Evolutionary conservation across 1,140 invertebrate species (phyloP).

Genomic region (Catajapyx aquilonaris): DNA sequence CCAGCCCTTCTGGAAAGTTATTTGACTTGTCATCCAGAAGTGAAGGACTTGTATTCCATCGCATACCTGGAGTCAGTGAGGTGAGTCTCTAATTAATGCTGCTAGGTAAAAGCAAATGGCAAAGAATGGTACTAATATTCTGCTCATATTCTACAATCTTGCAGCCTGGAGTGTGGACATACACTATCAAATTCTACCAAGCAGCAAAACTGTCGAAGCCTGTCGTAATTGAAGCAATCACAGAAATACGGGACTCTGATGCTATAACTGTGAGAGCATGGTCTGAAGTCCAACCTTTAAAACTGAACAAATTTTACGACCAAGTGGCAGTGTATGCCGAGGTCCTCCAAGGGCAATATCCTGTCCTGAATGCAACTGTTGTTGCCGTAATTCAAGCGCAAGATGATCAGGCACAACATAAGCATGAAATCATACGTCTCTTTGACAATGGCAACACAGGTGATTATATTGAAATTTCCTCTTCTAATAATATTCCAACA

Average conservation of each 20-base stretch:
- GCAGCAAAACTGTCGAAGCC: conserved; percentile 10
- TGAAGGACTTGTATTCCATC: conserved; percentile 11
- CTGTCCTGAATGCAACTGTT: conserved; percentile 13
- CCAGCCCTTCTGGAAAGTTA: conserved; percentile 13
- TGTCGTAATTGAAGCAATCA: conserved; percentile 13
- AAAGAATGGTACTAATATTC: no score
- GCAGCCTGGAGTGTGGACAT: conserved; percentile 13
- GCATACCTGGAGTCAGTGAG: conserved; percentile 11
- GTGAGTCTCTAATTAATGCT: no score
- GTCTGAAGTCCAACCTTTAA: conserved; percentile 9
- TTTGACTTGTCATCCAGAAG: conserved; percentile 13
- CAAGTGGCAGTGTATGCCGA: conserved; percentile 6
- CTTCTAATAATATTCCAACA: no score
- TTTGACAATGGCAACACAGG: conserved; percentile 4
- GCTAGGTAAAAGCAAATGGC: no score
- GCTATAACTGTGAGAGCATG: conserved; percentile 12
- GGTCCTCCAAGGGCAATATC: conserved; percentile 11
- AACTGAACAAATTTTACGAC: background rate
- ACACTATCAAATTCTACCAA: conserved; percentile 14
- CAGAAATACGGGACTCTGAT: conserved; percentile 11
- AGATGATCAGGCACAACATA: conserved; percentile 7
- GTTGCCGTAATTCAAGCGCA: conserved; percentile 10
- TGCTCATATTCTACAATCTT: no score
- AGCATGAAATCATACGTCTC: conserved; percentile 1
- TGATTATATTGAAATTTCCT: no score